Percentiles rank a stretch among this genome's conserved stretches.
phyloP scores from a whole-genome alignment of 2,888 invertebrate species.

The Loripinus fragilis region DNA sequence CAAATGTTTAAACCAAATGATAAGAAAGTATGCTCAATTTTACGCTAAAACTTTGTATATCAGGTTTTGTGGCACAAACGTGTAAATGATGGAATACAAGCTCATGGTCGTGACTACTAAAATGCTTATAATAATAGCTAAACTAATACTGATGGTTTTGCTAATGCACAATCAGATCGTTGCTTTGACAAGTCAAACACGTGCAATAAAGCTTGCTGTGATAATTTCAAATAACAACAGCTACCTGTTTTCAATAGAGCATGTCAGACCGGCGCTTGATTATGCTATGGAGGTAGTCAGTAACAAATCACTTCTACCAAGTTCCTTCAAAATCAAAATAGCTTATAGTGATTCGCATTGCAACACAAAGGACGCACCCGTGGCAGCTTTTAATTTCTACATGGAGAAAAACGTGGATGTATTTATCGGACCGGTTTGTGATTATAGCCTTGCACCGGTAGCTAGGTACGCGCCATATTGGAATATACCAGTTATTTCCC shows the following conservation, averaged over 20 bases:
- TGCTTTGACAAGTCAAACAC: background rate
- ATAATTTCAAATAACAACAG: conserved; percentile 41
- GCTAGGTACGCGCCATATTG: conserved; percentile 94
- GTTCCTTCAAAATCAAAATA: conserved; percentile 49
- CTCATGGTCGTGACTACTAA: no score
- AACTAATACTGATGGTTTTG: background rate
- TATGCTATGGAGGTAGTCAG: conserved; percentile 64
- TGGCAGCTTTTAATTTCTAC: conserved; percentile 76
- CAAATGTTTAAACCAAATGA: no score
- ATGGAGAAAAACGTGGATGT: conserved; percentile 67
- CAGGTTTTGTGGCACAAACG: no score
- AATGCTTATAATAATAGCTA: background rate
- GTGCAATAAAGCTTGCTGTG: conserved; percentile 33
- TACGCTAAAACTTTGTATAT: no score
- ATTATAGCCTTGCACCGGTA: conserved; percentile 92
- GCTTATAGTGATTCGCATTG: conserved; percentile 75
- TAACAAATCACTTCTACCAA: conserved; percentile 43
- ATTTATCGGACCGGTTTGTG: conserved; percentile 81
- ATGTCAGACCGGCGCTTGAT: conserved; percentile 68
- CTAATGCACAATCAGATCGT: background rate
- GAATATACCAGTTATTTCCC: conserved; percentile 94
- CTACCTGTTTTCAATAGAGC: conserved; percentile 66
- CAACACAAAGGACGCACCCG: conserved; percentile 69
- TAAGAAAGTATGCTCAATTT: no score
- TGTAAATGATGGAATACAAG: no score